Percentiles rank a stretch among this genome's conserved stretches.
Evolutionary conservation across 2,113 vertebrate species (phyloP).

Genomic region (Rattus norvegicus): GRCr8 NC_086029.1:52399501-52400000

Average conservation of each 20-base stretch:
- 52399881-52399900: slow-evolving; percentile 53
- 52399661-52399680: not conserved
- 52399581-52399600: not conserved
- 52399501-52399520: not conserved
- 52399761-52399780: slow-evolving; percentile 44
- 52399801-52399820: slow-evolving; percentile 54
- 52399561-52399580: not conserved
- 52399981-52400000: not conserved
- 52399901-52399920: not conserved
- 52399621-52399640: not conserved
- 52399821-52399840: slow-evolving; percentile 49
- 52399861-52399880: slow-evolving; percentile 41
- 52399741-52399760: not conserved
- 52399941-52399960: not conserved
- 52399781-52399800: slow-evolving; percentile 53
- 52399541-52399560: not conserved
- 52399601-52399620: not conserved
- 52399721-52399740: slow-evolving; percentile 42
- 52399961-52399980: not conserved
- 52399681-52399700: not conserved
- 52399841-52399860: slow-evolving; percentile 18
- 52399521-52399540: not conserved
- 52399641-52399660: not conserved
- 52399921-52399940: not conserved
- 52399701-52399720: not conserved